phyloP scores from a whole-genome alignment of 2,888 invertebrate genomes.

The Microdon myrmicae region DNA sequence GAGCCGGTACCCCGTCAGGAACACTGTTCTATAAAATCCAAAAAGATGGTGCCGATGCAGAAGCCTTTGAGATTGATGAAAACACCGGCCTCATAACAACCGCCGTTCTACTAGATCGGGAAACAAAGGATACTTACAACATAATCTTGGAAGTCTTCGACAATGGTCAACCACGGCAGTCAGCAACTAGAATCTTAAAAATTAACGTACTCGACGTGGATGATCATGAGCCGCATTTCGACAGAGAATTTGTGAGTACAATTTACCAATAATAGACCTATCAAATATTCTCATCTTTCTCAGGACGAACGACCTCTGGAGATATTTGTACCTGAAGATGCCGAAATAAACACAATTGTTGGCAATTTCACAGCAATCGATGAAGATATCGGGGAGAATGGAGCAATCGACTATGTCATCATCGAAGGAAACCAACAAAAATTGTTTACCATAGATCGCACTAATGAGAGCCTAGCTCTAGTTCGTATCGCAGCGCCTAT shows the following conservation, averaged over 20 bases:
- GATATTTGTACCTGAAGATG: conserved; percentile 75
- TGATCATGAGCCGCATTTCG: conserved; percentile 81
- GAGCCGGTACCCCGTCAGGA: conserved; percentile 79
- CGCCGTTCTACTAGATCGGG: conserved; percentile 76
- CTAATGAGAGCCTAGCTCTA: conserved; percentile 73
- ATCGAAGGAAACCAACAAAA: conserved; percentile 78
- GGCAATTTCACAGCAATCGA: conserved; percentile 78
- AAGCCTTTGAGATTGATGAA: conserved; percentile 73
- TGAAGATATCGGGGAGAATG: conserved; percentile 80
- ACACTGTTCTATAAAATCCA: conserved; percentile 78
- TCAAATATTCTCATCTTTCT: conserved; percentile 3
- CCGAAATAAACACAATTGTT: conserved; percentile 73
- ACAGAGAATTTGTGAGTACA: conserved; percentile 72
- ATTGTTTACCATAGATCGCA: conserved; percentile 72
- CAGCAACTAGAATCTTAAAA: conserved; percentile 76
- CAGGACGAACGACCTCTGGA: conserved; percentile 75
- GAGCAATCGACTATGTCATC: conserved; percentile 78
- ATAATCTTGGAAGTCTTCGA: conserved; percentile 82
- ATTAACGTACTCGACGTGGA: conserved; percentile 79
- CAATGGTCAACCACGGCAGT: conserved; percentile 80
- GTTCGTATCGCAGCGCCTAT: conserved; percentile 73
- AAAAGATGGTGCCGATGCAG: conserved; percentile 74
- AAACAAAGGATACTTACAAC: conserved; percentile 78
- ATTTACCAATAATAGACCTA: not conserved
- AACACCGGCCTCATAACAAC: conserved; percentile 80